A percentile compares a stretch with the other conserved stretches of the same genome.
Evolutionary conservation across 2,888 invertebrate genomes (phyloP).

Genomic region (Pammene fasciana): DNA sequence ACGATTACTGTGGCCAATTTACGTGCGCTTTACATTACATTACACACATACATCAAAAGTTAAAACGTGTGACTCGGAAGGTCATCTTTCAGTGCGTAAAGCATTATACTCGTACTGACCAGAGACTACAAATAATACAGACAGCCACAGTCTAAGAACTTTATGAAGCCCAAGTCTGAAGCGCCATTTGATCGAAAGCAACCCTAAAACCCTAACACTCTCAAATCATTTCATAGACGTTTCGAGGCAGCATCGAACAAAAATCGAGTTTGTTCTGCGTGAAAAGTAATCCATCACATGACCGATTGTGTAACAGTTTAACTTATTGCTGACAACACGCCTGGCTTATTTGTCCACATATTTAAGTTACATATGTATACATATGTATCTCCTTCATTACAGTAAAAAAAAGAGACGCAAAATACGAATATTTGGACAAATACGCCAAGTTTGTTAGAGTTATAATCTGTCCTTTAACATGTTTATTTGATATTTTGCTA

Average conservation of each 20-base stretch:
- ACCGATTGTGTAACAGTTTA: slow-evolving; percentile 11
- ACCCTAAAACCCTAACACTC: too few relatives aligned
- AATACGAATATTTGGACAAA: too few relatives aligned
- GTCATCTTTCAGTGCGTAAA: not conserved
- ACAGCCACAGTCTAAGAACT: too few relatives aligned
- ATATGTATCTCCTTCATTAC: too few relatives aligned
- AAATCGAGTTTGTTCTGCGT: slow-evolving; percentile 4
- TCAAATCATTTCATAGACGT: not conserved
- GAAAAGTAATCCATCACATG: slow-evolving; percentile 14
- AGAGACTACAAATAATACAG: too few relatives aligned
- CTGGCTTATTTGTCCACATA: too few relatives aligned
- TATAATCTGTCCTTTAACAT: slow-evolving; percentile 22
- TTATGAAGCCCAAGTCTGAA: too few relatives aligned
- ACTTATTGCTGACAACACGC: not conserved
- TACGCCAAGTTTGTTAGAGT: too few relatives aligned
- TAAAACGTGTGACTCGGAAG: slow-evolving; percentile 5
- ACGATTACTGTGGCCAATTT: slow-evolving; percentile 10
- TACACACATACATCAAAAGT: slow-evolving; percentile 14
- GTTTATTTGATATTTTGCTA: not conserved
- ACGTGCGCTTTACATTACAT: slow-evolving; percentile 25
- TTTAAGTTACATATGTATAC: too few relatives aligned
- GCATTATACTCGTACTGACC: not conserved
- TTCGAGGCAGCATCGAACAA: not conserved
- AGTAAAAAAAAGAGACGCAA: too few relatives aligned
- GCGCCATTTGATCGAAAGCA: too few relatives aligned